Evolutionary conservation across 2,113 vertebrate species (phyloP).

Genomic region (Chiloscyllium plagiosum): DNA sequence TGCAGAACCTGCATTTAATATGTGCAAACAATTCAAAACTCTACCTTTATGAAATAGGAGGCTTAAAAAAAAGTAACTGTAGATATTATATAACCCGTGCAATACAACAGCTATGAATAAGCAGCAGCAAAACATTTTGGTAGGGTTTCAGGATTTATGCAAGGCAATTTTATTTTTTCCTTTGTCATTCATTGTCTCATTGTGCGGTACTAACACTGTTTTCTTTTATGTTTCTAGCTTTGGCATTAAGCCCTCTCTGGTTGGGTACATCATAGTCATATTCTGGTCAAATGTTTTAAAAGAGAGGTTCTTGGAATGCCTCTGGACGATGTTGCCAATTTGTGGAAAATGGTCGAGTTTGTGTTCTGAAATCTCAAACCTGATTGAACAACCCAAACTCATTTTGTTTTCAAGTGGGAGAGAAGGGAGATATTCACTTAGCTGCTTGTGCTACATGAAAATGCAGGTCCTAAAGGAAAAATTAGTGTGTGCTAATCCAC

Average conservation of each 20-base stretch:
- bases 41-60: conserved; percentile 3
- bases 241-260: background rate
- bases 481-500: background rate
- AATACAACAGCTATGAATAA: conserved; percentile 43
- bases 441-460: background rate
- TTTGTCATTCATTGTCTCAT: background rate
- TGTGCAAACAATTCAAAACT: background rate
- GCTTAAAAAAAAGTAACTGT: conserved; percentile 14
- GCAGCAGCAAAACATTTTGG: conserved; percentile 59
- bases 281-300: background rate
- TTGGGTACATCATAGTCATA: background rate
- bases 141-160: conserved; percentile 46
- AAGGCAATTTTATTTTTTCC: background rate
- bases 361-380: background rate
- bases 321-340: background rate
- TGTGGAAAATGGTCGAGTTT: background rate
- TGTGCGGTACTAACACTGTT: background rate
- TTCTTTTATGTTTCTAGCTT: background rate
- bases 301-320: background rate
- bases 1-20: conserved; percentile 37
- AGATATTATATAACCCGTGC: conserved; percentile 36
- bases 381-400: background rate
- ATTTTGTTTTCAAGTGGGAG: background rate
- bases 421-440: background rate
- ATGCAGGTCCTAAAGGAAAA: background rate